Conservation (phyloP, 2,797 vertebrate species). For the Manis pentadactyla region DNA sequence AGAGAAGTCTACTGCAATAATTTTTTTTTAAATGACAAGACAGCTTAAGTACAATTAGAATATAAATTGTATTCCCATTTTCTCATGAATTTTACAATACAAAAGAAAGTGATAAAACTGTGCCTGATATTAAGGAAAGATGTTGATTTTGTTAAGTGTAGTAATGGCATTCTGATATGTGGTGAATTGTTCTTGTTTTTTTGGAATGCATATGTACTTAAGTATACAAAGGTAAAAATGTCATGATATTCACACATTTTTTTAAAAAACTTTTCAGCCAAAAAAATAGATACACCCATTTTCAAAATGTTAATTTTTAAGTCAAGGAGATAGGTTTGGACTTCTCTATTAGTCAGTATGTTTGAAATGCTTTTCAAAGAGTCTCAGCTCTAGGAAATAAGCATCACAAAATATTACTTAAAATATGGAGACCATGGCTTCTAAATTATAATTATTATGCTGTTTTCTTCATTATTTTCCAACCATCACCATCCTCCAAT, state of each 20-base stretch:
- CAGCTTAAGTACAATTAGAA: background rate
- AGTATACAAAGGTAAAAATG: slow-evolving; percentile 15
- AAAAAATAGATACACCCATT: background rate
- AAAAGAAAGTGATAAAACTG: background rate
- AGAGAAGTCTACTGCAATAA: background rate
- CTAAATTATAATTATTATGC: slow-evolving; percentile 42
- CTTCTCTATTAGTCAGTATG: background rate
- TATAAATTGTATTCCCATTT: background rate
- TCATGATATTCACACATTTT: background rate
- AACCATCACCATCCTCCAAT: background rate
- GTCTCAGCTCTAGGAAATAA: slow-evolving; percentile 7
- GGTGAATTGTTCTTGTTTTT: background rate
- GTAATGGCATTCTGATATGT: background rate
- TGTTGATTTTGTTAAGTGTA: background rate
- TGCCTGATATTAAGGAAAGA: background rate
- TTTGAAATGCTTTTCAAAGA: slow-evolving; percentile 15
- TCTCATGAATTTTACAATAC: slow-evolving; percentile 32
- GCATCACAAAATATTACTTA: slow-evolving; percentile 51
- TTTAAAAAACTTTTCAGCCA: background rate
- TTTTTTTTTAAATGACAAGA: background rate
- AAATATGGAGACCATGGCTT: background rate
- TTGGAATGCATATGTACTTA: background rate
- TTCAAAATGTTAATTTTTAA: slow-evolving; percentile 38
- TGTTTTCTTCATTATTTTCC: slow-evolving; percentile 35
- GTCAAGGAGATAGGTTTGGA: background rate